A percentile compares a stretch with the other conserved stretches of the same genome.
Evolutionary conservation across 2,797 vertebrate genomes (phyloP).

Genomic region (Acrossocheilus fasciatus): DNA sequence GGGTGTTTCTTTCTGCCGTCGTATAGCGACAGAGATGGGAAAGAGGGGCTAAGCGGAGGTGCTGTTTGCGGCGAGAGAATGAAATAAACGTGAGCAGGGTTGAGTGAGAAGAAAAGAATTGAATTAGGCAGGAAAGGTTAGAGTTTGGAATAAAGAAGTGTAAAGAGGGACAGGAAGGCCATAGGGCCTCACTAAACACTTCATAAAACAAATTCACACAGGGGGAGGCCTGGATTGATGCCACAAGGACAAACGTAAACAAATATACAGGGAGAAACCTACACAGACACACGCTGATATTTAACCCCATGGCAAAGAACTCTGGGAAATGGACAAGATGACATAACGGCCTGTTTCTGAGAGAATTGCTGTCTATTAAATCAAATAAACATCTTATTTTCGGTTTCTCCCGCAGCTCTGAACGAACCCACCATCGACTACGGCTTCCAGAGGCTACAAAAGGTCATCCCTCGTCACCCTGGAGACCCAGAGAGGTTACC

Average conservation of each 20-base stretch:
- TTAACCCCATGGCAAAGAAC: slow-evolving; percentile 1
- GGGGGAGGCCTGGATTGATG: slow-evolving; percentile 37
- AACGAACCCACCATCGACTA: slow-evolving; percentile 98
- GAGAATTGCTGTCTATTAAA: neutral
- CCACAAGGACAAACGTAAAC: neutral
- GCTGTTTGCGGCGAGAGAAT: slow-evolving; percentile 61
- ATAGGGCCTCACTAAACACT: slow-evolving; percentile 60
- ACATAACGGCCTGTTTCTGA: slow-evolving; percentile 9
- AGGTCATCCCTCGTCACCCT: slow-evolving; percentile 93
- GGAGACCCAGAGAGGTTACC: slow-evolving; percentile 94
- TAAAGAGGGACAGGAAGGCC: slow-evolving; percentile 64
- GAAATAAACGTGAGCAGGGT: slow-evolving; percentile 51
- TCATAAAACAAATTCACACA: slow-evolving; percentile 62
- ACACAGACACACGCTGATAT: slow-evolving; percentile 10
- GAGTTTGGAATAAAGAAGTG: slow-evolving; percentile 46
- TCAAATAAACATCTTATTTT: slow-evolving; percentile 28
- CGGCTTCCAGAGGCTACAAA: slow-evolving; percentile 95
- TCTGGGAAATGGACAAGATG: slow-evolving; percentile 4
- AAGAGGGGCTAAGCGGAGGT: slow-evolving; percentile 46
- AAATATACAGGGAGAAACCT: slow-evolving; percentile 8
- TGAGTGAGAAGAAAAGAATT: slow-evolving; percentile 66
- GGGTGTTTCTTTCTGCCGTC: slow-evolving; percentile 70
- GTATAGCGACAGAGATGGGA: slow-evolving; percentile 47
- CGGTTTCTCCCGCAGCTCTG: slow-evolving; percentile 76
- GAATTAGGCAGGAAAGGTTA: slow-evolving; percentile 71